These are phyloP conservation scores for Hucho hucho DNA, from an alignment of 2,113 vertebrate genomes.

Conservation along the genomic window DNA sequence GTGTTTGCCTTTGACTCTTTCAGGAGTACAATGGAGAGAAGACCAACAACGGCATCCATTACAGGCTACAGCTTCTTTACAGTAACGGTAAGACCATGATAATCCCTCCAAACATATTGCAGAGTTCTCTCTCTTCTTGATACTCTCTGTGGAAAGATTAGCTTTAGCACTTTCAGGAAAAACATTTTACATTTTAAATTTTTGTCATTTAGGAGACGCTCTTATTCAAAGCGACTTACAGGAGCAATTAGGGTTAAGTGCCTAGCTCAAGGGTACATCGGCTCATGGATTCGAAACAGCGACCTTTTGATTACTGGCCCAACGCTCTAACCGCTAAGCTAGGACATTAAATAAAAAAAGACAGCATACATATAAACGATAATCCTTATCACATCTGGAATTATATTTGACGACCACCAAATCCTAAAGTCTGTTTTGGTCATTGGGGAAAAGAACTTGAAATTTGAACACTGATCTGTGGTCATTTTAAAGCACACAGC, in stretches of 20 bases:
- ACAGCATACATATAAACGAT: neutral
- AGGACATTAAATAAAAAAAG: neutral
- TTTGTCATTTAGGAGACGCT: too few relatives aligned
- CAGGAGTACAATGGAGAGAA: conserved; percentile 86
- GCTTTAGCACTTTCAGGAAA: conserved; percentile 33
- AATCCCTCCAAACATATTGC: neutral
- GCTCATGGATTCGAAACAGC: too few relatives aligned
- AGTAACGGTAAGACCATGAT: conserved; percentile 80
- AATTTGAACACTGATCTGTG: conserved; percentile 10
- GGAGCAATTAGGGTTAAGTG: too few relatives aligned
- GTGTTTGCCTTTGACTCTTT: conserved; percentile 27
- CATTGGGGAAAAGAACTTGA: conserved; percentile 14
- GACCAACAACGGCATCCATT: conserved; percentile 96
- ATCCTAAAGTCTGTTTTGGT: conserved; percentile 31
- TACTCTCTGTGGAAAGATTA: conserved; percentile 23
- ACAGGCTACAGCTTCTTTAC: conserved; percentile 90
- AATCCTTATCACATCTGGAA: conserved; percentile 50
- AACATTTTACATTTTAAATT: too few relatives aligned
- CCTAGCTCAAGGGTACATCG: too few relatives aligned
- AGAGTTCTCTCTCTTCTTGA: neutral
- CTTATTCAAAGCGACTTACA: too few relatives aligned
- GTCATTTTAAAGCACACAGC: conserved; percentile 43
- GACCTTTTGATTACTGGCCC: too few relatives aligned
- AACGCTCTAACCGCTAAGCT: too few relatives aligned
- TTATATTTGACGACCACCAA: conserved; percentile 23